A percentile compares a stretch with the other conserved stretches of the same genome.
Conservation (phyloP, 2,888 invertebrate genomes). For the Drosophila mimica region DNA sequence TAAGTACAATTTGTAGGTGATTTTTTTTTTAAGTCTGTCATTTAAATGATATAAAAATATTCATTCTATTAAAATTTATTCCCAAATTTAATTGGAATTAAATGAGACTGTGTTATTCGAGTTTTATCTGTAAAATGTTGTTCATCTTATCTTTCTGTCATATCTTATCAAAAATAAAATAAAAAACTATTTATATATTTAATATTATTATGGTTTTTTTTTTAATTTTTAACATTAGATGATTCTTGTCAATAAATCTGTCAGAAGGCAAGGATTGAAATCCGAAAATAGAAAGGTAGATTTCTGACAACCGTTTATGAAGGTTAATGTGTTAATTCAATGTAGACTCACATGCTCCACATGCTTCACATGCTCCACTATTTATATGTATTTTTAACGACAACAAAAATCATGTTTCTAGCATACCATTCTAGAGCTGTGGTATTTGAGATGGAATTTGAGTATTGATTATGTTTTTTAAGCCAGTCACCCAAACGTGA, state of each 20-base stretch:
- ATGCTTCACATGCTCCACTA: not conserved
- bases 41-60: not conserved
- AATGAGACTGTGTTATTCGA: not conserved
- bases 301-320: not conserved
- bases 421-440: not conserved
- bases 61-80: not conserved
- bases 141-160: not conserved
- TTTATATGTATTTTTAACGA: not conserved
- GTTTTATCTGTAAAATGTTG: not conserved
- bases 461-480: not conserved
- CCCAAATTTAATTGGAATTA: not conserved
- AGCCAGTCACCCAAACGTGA: not conserved
- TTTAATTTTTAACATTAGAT: not conserved
- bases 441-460: not conserved
- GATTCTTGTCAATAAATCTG: not conserved
- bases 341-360: not conserved
- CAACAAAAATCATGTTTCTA: not conserved
- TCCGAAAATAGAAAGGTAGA: not conserved
- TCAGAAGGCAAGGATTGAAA: not conserved
- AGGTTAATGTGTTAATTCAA: not conserved
- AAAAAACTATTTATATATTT: not conserved
- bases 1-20: not conserved
- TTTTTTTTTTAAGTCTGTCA: not conserved
- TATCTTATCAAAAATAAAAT: not conserved
- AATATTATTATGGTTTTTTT: not conserved